Evolutionary conservation across 2,113 vertebrate genomes (phyloP).

Genomic region (Puffinus mauretanicus): DNA sequence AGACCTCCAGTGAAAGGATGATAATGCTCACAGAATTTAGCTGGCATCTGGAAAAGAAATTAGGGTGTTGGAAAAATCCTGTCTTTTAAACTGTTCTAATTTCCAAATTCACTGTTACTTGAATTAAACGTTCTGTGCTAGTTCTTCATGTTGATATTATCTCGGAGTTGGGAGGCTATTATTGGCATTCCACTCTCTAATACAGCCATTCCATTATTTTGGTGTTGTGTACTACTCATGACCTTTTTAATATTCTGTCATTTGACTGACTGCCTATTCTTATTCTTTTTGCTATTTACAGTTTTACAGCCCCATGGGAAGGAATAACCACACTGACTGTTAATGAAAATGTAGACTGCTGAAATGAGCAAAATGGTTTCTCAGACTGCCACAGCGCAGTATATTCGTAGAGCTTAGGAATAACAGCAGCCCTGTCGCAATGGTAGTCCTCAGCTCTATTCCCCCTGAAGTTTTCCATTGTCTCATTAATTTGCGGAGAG

Average conservation of each 20-base stretch:
- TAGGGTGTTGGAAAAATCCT: neutral
- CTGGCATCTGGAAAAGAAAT: neutral
- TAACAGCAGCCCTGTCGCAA: neutral
- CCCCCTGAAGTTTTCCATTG: neutral
- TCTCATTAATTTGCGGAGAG: neutral
- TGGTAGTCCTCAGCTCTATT: neutral
- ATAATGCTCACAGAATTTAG: neutral
- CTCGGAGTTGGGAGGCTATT: neutral
- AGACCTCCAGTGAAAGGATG: neutral
- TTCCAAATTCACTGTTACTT: neutral
- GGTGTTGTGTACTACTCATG: neutral
- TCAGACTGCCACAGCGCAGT: accelerated
- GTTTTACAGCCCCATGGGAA: neutral
- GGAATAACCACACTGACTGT: neutral
- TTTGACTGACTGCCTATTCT: neutral
- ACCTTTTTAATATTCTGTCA: conserved; percentile 38
- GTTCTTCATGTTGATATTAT: neutral
- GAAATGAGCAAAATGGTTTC: neutral
- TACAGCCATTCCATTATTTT: neutral
- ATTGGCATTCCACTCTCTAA: neutral
- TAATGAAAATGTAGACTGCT: neutral
- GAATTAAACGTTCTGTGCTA: neutral
- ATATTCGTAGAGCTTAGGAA: neutral
- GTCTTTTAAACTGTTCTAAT: neutral
- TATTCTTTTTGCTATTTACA: conserved; percentile 7